phyloP scores from a whole-genome alignment of 2,113 vertebrate species.

The Sylvilagus bachmani region DNA sequence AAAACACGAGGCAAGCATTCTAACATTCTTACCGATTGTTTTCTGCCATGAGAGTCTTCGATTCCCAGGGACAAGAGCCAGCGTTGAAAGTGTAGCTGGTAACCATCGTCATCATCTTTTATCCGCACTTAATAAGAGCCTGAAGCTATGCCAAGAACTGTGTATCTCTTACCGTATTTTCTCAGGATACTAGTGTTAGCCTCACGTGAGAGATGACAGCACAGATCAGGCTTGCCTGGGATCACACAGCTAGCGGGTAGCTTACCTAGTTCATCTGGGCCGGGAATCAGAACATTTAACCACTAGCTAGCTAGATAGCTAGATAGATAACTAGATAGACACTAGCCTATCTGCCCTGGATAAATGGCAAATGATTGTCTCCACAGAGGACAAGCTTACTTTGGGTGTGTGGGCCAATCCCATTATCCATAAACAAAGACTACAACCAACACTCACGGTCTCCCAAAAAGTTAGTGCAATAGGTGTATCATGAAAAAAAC shows the following conservation, averaged over 20 bases:
- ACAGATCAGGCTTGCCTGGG: not conserved
- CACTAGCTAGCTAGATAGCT: too few relatives aligned
- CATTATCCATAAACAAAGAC: not conserved
- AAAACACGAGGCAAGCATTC: not conserved
- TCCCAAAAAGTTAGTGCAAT: too few relatives aligned
- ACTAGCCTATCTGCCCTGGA: not conserved
- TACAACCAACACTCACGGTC: not conserved
- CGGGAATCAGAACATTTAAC: not conserved
- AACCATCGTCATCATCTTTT: not conserved
- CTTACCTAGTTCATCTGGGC: not conserved
- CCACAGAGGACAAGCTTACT: slow-evolving; percentile 7
- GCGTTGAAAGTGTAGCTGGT: slow-evolving; percentile 31
- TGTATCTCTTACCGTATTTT: not conserved
- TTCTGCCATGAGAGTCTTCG: slow-evolving; percentile 1
- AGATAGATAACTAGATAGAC: too few relatives aligned
- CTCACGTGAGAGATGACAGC: not conserved
- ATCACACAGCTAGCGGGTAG: not conserved
- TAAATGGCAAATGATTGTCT: not conserved
- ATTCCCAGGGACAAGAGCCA: not conserved
- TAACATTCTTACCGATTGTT: not conserved
- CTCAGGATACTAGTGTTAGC: not conserved
- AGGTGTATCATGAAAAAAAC: too few relatives aligned
- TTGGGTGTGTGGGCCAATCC: not conserved
- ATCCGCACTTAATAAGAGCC: not conserved
- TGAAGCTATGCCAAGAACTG: slow-evolving; percentile 35